A percentile compares a stretch with the other conserved stretches of the same genome.
These are phyloP conservation scores for Nomada hirtipes DNA, from an alignment of 2,888 invertebrate genomes.

Conservation along the genomic window DNA sequence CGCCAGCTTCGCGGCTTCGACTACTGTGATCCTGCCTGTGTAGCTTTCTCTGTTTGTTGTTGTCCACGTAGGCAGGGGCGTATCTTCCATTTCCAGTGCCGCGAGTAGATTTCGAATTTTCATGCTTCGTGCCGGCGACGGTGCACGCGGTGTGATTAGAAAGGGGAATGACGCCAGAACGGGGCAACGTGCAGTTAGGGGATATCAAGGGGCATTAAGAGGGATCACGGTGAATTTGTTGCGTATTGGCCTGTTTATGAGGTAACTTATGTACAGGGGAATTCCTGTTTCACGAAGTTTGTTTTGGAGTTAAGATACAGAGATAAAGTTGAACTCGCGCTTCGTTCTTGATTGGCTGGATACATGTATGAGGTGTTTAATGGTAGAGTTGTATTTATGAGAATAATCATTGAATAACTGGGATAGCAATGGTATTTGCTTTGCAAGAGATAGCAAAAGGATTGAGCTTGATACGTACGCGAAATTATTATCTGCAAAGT, in stretches of 20 bases:
- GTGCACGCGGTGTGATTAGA: slow-evolving; percentile 18
- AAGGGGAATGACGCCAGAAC: slow-evolving; percentile 9
- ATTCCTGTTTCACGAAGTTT: neutral
- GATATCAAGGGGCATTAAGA: slow-evolving; percentile 6
- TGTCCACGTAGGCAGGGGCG: slow-evolving; percentile 51
- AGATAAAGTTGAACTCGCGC: neutral
- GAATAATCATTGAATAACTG: too few species aligned
- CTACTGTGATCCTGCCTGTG: slow-evolving; percentile 39
- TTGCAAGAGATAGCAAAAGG: too few species aligned
- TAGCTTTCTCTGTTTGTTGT: neutral
- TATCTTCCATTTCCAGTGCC: slow-evolving; percentile 7
- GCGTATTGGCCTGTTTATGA: neutral
- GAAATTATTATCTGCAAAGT: too few species aligned
- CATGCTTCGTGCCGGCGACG: neutral
- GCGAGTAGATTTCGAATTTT: neutral
- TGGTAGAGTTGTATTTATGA: too few species aligned
- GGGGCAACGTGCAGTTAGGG: neutral
- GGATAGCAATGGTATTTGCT: too few species aligned
- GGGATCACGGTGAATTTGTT: slow-evolving; percentile 1
- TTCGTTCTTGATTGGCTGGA: neutral
- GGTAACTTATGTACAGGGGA: neutral
- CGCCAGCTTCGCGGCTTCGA: slow-evolving; percentile 71
- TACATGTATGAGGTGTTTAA: neutral
- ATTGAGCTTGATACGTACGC: too few species aligned
- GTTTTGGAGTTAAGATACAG: neutral